phyloP scores from a whole-genome alignment of 2,888 invertebrate species.

The Terebella lapidaria region DNA sequence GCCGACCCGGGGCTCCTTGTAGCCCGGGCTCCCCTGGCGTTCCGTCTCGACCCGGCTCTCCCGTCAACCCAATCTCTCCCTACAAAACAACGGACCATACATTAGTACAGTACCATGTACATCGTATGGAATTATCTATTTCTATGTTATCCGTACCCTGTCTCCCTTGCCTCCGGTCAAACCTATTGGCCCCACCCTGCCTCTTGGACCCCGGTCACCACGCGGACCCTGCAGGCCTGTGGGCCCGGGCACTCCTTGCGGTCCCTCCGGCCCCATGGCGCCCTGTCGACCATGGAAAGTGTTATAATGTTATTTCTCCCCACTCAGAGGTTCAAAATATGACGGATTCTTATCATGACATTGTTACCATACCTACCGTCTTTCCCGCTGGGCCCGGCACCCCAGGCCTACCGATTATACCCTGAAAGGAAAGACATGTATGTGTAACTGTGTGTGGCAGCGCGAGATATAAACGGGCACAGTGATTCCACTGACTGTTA shows the following conservation, averaged over 20 bases:
- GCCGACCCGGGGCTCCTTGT: background rate
- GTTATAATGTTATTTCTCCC: background rate
- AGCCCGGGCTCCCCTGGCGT: background rate
- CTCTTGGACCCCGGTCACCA: background rate
- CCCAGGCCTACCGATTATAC: too few relatives aligned
- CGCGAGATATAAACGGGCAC: too few relatives aligned
- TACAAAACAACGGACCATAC: too few relatives aligned
- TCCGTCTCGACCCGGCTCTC: background rate
- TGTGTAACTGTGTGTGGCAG: too few relatives aligned
- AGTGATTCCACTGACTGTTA: too few relatives aligned
- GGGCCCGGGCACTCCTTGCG: constrained; percentile 1
- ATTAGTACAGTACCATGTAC: too few relatives aligned
- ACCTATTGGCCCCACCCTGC: background rate
- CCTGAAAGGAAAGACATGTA: too few relatives aligned
- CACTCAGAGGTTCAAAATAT: too few relatives aligned
- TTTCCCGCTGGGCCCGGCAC: too few relatives aligned
- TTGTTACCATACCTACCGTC: too few relatives aligned
- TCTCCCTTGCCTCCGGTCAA: background rate
- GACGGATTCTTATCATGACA: too few relatives aligned
- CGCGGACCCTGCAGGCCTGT: background rate
- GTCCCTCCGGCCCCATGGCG: background rate
- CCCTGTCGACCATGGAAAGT: background rate
- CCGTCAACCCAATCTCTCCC: background rate
- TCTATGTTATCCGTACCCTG: constrained; percentile 2
- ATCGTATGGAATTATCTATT: too few relatives aligned